Evolutionary conservation across 2,888 invertebrate genomes (phyloP).

Genomic region (Ditula angustiorana): DNA sequence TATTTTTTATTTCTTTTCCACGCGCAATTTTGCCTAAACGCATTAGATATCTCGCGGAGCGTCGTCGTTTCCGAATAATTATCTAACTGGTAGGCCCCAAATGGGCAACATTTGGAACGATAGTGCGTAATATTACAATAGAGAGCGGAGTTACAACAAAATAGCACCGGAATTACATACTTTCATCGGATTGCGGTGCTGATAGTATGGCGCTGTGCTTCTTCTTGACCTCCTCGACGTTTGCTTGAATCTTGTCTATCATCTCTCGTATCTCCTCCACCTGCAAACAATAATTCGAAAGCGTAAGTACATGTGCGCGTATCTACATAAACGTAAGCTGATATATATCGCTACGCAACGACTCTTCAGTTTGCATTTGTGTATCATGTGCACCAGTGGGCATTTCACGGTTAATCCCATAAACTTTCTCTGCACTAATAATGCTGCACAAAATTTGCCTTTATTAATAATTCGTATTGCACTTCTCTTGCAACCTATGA

Average conservation of each 20-base stretch:
- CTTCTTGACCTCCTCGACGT: slow-evolving; percentile 99
- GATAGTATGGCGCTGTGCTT: slow-evolving; percentile 99
- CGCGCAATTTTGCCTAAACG: background rate
- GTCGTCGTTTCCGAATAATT: slow-evolving; percentile 5
- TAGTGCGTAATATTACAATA: background rate
- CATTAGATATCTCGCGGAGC: background rate
- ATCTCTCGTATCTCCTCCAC: slow-evolving; percentile 99
- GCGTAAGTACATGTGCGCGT: background rate
- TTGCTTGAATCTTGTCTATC: slow-evolving; percentile 99
- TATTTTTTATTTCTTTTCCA: slow-evolving; percentile 9
- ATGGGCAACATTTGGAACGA: background rate
- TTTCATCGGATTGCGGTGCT: slow-evolving; percentile 99
- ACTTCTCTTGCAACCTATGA: too few species aligned
- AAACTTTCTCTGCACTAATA: too few species aligned
- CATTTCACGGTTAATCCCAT: too few species aligned
- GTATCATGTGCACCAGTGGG: too few species aligned
- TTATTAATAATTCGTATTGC: too few species aligned
- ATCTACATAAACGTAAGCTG: too few species aligned
- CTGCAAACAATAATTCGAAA: slow-evolving; percentile 77
- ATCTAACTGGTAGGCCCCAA: slow-evolving; percentile 4
- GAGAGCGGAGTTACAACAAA: background rate
- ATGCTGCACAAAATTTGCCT: too few species aligned
- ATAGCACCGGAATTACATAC: slow-evolving; percentile 86
- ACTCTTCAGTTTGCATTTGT: background rate
- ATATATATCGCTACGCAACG: background rate